Conservation (phyloP, 2,888 invertebrate genomes). For the Microplitis deprimator region DNA sequence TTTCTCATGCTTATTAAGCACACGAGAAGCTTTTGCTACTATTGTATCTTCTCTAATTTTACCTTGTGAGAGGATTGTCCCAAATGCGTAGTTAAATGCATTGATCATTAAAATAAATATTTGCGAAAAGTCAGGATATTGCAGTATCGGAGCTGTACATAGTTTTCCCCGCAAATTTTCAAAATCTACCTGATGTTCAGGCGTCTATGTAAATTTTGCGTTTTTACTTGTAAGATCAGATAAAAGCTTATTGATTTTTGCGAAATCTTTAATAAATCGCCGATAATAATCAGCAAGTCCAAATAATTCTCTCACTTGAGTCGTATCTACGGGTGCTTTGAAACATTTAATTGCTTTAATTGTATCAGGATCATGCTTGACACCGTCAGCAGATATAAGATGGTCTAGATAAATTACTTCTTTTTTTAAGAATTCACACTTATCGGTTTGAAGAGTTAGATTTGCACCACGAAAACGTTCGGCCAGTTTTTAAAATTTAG, state of each 20-base stretch:
- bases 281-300: too few species aligned
- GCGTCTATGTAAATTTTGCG: slow-evolving; percentile 31
- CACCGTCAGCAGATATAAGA: too few species aligned
- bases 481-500: too few species aligned
- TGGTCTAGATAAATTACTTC: too few species aligned
- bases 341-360: too few species aligned
- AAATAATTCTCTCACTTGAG: too few species aligned
- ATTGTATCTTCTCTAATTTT: slow-evolving; percentile 26
- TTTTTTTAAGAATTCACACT: too few species aligned
- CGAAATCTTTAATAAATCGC: too few species aligned
- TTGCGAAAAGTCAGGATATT: slow-evolving; percentile 49
- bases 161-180: slow-evolving; percentile 29
- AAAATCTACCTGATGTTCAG: slow-evolving; percentile 30
- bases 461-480: too few species aligned
- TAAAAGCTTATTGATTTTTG: slow-evolving; percentile 17
- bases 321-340: too few species aligned
- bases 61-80: slow-evolving; percentile 48
- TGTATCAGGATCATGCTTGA: too few species aligned
- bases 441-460: too few species aligned
- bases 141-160: slow-evolving; percentile 32
- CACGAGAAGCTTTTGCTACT: slow-evolving; percentile 21
- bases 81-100: slow-evolving; percentile 50
- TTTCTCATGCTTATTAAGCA: background rate
- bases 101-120: slow-evolving; percentile 51
- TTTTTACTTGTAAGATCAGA: slow-evolving; percentile 28